These are phyloP conservation scores for Trichoplusia ni DNA, from an alignment of 1,140 invertebrate species.

Conservation along the genomic window DNA sequence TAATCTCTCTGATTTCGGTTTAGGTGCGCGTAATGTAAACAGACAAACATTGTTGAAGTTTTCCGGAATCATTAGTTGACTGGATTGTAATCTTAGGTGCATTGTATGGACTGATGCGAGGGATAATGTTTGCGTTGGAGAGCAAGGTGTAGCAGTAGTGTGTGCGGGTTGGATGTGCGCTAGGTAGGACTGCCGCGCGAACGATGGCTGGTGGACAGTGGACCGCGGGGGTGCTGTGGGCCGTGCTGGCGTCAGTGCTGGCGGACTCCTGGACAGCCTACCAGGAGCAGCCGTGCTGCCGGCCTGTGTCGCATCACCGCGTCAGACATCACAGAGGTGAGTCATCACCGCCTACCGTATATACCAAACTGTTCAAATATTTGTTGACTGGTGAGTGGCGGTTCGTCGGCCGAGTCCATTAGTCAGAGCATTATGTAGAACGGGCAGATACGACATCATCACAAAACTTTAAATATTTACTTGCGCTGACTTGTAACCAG, in stretches of 20 bases:
- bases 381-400: conserved; percentile 4
- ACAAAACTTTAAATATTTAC: conserved; percentile 31
- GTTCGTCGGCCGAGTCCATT: conserved; percentile 28
- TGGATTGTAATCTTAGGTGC: conserved; percentile 47
- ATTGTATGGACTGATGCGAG: conserved; percentile 47
- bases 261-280: conserved; percentile 78
- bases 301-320: conserved; percentile 68
- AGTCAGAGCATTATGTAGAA: conserved; percentile 33
- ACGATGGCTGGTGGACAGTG: conserved; percentile 57
- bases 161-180: conserved; percentile 61
- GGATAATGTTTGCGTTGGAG: conserved; percentile 44
- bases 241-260: conserved; percentile 54
- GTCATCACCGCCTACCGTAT: conserved; percentile 31
- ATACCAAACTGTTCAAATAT: background rate
- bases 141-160: conserved; percentile 36
- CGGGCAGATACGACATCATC: conserved; percentile 21
- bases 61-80: conserved; percentile 70
- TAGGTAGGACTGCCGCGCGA: conserved; percentile 42
- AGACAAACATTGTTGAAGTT: conserved; percentile 72
- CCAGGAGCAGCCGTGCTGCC: conserved; percentile 78
- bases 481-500: background rate
- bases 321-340: conserved; percentile 78
- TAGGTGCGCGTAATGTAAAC: conserved; percentile 71
- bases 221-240: conserved; percentile 59
- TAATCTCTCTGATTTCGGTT: conserved; percentile 66